Evolutionary conservation across 23 tunicate genomes (phyloP).

Genomic region (Ascidia mentula): DNA sequence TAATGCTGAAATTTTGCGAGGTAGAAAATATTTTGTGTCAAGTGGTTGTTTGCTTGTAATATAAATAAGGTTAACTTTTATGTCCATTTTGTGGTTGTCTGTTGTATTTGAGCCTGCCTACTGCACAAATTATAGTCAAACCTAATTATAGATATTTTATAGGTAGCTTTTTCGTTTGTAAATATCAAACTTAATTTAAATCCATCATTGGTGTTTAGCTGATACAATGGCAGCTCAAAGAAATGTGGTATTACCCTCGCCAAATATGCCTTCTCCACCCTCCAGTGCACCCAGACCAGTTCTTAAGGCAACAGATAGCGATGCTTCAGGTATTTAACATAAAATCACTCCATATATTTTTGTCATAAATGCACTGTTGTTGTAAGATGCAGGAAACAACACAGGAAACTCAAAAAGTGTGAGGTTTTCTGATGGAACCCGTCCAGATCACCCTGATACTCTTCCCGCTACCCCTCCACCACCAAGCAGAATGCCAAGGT

Average conservation of each 20-base stretch:
- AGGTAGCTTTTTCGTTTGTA: too few species aligned
- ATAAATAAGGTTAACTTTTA: too few species aligned
- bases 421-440: slow-evolving; percentile 84
- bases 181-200: too few species aligned
- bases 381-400: neutral
- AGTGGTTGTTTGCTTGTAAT: too few species aligned
- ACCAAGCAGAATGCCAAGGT: slow-evolving; percentile 34
- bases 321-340: neutral
- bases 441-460: slow-evolving; percentile 73
- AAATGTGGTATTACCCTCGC: neutral
- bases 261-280: neutral
- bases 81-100: too few species aligned
- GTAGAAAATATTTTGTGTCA: too few species aligned
- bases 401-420: slow-evolving; percentile 41
- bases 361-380: neutral
- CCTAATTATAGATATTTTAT: too few species aligned
- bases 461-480: slow-evolving; percentile 78
- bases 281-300: slow-evolving; percentile 13
- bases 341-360: too few species aligned
- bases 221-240: neutral
- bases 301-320: neutral
- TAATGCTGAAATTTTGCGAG: slow-evolving; percentile 42
- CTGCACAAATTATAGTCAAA: too few species aligned
- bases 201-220: neutral
- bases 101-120: too few species aligned